Evolutionary conservation across 2,888 invertebrate species (phyloP).

Genomic region (Stictocephala bisonia): DNA sequence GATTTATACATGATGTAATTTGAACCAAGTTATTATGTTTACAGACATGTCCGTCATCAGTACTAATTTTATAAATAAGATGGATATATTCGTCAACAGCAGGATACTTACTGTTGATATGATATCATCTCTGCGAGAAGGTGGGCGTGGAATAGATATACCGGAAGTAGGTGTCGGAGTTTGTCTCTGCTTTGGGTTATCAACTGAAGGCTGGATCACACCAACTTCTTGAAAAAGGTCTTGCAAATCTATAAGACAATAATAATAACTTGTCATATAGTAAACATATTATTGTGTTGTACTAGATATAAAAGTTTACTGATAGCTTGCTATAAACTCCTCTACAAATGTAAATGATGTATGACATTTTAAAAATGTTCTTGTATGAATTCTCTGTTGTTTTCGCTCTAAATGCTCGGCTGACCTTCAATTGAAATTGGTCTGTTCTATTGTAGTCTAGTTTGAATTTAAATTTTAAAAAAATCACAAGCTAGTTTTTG

Average conservation of each 20-base stretch:
- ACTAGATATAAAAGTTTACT: no score
- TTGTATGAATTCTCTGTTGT: no score
- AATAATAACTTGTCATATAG: slow-evolving; percentile 9
- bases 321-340: background rate
- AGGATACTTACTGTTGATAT: slow-evolving; percentile 30
- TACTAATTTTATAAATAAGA: background rate
- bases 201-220: slow-evolving; percentile 75
- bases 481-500: no score
- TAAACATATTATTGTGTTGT: no score
- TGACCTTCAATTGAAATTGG: no score
- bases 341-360: background rate
- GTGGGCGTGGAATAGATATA: slow-evolving; percentile 89
- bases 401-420: no score
- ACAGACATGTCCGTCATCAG: no score
- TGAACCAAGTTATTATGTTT: no score
- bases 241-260: slow-evolving; percentile 71
- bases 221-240: slow-evolving; percentile 89
- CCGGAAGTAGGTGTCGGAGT: slow-evolving; percentile 81
- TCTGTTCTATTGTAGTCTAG: no score
- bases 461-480: no score
- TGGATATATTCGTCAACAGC: background rate
- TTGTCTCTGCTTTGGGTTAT: slow-evolving; percentile 74
- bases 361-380: no score
- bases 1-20: no score
- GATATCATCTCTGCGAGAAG: slow-evolving; percentile 83